Percentiles rank a stretch among this genome's conserved stretches.
These are phyloP conservation scores for Drosophila lacicola DNA, from an alignment of 2,888 invertebrate genomes.

Conservation along the genomic window DNA sequence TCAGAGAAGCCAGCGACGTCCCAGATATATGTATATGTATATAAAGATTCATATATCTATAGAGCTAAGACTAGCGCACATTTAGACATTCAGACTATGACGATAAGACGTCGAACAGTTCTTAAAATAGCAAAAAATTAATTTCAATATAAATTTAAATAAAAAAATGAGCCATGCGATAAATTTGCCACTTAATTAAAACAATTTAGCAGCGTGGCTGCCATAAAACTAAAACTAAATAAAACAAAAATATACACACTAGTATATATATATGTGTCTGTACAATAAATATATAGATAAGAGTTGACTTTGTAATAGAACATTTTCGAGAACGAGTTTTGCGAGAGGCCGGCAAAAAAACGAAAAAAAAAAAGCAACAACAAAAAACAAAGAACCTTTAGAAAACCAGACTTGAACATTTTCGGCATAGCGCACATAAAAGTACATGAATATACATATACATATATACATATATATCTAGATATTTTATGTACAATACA, in stretches of 20 bases:
- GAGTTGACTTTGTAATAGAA: slow-evolving; percentile 35
- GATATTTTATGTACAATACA: slow-evolving; percentile 9
- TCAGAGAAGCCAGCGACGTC: slow-evolving; percentile 2
- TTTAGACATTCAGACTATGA: not conserved
- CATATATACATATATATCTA: slow-evolving; percentile 2
- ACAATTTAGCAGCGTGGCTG: slow-evolving; percentile 25
- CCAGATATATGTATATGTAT: slow-evolving; percentile 2
- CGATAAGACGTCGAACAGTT: slow-evolving; percentile 36
- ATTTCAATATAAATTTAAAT: slow-evolving; percentile 27
- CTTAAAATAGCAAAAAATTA: slow-evolving; percentile 28
- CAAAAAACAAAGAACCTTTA: slow-evolving; percentile 14
- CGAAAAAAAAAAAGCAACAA: not conserved
- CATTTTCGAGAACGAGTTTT: slow-evolving; percentile 54
- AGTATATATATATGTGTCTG: not conserved
- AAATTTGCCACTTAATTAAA: slow-evolving; percentile 69
- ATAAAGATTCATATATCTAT: not conserved
- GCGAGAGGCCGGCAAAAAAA: slow-evolving; percentile 36
- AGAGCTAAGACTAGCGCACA: slow-evolving; percentile 1
- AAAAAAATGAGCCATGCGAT: slow-evolving; percentile 39
- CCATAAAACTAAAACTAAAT: slow-evolving; percentile 2
- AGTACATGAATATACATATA: slow-evolving; percentile 13
- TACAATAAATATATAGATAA: not conserved
- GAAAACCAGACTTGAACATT: slow-evolving; percentile 63
- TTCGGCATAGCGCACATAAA: slow-evolving; percentile 31
- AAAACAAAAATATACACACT: not conserved